Percentiles rank a stretch among this genome's conserved stretches.
These are phyloP conservation scores for Aproaerema taeniolella DNA, from an alignment of 2,888 invertebrate species.

Conservation along the genomic window DNA sequence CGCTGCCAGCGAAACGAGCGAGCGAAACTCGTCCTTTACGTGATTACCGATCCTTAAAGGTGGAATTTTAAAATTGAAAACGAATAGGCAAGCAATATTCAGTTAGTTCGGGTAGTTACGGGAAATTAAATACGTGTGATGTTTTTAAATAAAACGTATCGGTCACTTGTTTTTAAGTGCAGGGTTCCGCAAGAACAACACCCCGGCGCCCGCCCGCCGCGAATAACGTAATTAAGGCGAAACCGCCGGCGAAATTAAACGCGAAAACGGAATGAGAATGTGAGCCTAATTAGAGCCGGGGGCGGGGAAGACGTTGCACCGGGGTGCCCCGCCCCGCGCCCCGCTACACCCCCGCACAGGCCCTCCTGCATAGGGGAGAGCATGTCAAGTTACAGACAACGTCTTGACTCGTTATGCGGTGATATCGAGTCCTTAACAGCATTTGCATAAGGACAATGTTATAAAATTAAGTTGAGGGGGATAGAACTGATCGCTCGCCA, in stretches of 20 bases:
- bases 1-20: constrained; percentile 8
- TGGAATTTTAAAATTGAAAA: constrained; percentile 3
- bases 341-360: constrained; percentile 11
- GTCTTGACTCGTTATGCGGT: constrained; percentile 13
- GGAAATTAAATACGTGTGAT: constrained; percentile 12
- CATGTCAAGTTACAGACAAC: constrained; percentile 17
- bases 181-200: constrained; percentile 37
- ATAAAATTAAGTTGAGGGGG: not conserved
- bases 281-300: constrained; percentile 78
- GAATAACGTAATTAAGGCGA: constrained; percentile 78
- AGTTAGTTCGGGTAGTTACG: constrained; percentile 2
- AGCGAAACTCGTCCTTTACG: constrained; percentile 3
- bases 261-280: constrained; percentile 79
- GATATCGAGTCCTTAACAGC: constrained; percentile 14
- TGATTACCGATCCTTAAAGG: not conserved
- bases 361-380: constrained; percentile 15
- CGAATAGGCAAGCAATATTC: constrained; percentile 1
- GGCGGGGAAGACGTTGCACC: constrained; percentile 43
- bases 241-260: constrained; percentile 78
- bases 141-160: constrained; percentile 26
- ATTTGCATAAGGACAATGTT: constrained; percentile 11
- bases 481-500: not conserved
- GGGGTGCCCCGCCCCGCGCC: constrained; percentile 22
- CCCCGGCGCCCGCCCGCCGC: constrained; percentile 38
- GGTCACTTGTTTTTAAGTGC: constrained; percentile 46